These are phyloP conservation scores for Emberiza fucata DNA, from an alignment of 2,113 vertebrate species.

Conservation along the genomic window DNA sequence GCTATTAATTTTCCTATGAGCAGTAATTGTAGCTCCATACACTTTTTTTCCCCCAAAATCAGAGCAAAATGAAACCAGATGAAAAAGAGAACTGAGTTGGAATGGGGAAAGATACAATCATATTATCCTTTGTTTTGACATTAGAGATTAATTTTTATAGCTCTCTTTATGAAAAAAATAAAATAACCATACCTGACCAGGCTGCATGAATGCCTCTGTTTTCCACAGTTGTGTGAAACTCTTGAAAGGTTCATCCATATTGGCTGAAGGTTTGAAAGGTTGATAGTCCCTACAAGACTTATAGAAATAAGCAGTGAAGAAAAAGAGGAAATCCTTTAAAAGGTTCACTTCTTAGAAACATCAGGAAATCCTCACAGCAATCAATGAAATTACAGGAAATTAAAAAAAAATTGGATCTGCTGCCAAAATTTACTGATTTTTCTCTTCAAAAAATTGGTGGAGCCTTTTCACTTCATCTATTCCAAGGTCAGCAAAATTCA, in stretches of 20 bases:
- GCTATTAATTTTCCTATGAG: background rate
- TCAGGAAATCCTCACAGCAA: background rate
- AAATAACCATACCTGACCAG: background rate
- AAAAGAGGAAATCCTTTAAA: background rate
- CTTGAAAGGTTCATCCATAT: background rate
- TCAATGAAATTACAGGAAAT: background rate
- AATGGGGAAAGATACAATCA: background rate
- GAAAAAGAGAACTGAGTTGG: background rate
- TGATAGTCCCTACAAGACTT: background rate
- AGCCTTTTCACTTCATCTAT: background rate
- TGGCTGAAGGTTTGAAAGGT: background rate
- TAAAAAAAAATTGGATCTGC: background rate
- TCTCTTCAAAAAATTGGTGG: background rate
- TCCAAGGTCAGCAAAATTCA: background rate
- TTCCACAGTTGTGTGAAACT: background rate
- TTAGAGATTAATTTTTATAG: background rate
- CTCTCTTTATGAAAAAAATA: background rate
- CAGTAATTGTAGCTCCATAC: background rate
- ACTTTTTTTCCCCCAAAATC: fast-evolving
- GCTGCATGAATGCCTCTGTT: background rate
- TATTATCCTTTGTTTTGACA: background rate
- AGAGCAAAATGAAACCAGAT: background rate
- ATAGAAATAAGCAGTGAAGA: background rate
- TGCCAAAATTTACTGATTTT: background rate
- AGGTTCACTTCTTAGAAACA: background rate